Percentiles rank a stretch among this genome's conserved stretches.
Conservation (phyloP, 2,888 invertebrate genomes). For the Carpatolechia fugitivella region DNA sequence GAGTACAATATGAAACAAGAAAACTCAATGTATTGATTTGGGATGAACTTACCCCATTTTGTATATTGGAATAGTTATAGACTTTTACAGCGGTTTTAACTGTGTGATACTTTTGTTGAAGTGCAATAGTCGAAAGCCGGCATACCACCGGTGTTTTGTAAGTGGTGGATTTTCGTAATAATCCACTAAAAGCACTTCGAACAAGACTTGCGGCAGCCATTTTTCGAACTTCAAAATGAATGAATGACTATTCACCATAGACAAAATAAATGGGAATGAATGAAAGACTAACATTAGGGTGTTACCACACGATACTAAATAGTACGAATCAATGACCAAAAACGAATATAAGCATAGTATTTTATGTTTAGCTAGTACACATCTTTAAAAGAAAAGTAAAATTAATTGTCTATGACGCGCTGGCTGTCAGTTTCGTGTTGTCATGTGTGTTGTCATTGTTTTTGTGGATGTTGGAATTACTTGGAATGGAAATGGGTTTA, state of each 20-base stretch:
- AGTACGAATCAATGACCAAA: too few species aligned
- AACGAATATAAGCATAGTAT: too few species aligned
- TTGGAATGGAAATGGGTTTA: slow-evolving; percentile 59
- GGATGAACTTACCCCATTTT: slow-evolving; percentile 56
- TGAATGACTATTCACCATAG: too few species aligned
- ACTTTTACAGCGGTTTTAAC: slow-evolving; percentile 46
- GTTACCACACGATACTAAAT: too few species aligned
- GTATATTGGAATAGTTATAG: slow-evolving; percentile 43
- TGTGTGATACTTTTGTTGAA: slow-evolving; percentile 60
- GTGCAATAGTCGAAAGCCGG: slow-evolving; percentile 61
- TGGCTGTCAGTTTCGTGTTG: slow-evolving; percentile 32
- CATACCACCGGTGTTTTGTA: slow-evolving; percentile 64
- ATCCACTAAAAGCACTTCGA: slow-evolving; percentile 68
- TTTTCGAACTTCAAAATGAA: slow-evolving; percentile 48
- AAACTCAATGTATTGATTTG: slow-evolving; percentile 40
- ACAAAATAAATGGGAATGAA: slow-evolving; percentile 26
- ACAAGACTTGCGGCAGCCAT: slow-evolving; percentile 73
- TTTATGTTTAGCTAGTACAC: too few species aligned
- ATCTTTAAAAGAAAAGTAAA: slow-evolving; percentile 10
- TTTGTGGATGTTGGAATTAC: slow-evolving; percentile 45
- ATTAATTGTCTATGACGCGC: slow-evolving; percentile 38
- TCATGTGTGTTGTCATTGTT: slow-evolving; percentile 38
- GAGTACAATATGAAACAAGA: slow-evolving; percentile 15
- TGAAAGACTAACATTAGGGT: neutral
- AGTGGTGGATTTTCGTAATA: slow-evolving; percentile 63